Evolutionary conservation across 2,797 vertebrate genomes (phyloP).

Genomic region (Pachyuromys duprasi): DNA sequence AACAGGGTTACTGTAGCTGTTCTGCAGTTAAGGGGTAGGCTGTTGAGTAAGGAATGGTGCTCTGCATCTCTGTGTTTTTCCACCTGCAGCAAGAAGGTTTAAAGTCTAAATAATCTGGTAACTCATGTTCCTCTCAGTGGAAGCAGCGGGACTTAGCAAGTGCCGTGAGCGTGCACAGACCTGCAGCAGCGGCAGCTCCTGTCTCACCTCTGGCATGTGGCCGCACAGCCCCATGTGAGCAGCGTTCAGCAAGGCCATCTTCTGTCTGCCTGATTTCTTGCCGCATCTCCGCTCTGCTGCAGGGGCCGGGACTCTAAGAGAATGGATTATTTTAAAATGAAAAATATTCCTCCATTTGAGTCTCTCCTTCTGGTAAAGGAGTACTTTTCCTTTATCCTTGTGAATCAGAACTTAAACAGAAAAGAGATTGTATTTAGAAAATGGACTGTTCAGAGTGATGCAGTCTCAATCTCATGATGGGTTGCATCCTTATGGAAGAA

Average conservation of each 20-base stretch:
- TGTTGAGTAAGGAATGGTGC: neutral
- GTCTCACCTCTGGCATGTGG: neutral
- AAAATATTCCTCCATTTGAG: neutral
- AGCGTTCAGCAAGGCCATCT: neutral
- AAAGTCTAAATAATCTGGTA: neutral
- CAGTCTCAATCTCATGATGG: constrained; percentile 1
- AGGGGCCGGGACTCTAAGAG: neutral
- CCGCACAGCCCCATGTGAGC: no score
- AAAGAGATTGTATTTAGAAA: constrained; percentile 45
- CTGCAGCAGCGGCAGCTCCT: accelerated
- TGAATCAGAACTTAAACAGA: constrained; percentile 38
- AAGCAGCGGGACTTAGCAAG: neutral
- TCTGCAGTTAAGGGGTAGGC: neutral
- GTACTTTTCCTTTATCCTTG: constrained; percentile 3
- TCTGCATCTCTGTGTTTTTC: neutral
- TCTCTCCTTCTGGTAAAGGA: neutral
- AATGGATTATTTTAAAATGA: neutral
- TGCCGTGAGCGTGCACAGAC: no score
- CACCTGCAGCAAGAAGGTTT: neutral
- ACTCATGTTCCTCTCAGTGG: neutral
- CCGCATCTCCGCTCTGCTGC: accelerated
- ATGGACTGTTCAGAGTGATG: neutral
- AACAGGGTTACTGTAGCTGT: neutral
- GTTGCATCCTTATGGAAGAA: neutral
- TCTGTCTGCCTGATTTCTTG: neutral